These are phyloP conservation scores for Tympanuchus pallidicinctus DNA, from an alignment of 2,113 vertebrate species.

Conservation along the genomic window DNA sequence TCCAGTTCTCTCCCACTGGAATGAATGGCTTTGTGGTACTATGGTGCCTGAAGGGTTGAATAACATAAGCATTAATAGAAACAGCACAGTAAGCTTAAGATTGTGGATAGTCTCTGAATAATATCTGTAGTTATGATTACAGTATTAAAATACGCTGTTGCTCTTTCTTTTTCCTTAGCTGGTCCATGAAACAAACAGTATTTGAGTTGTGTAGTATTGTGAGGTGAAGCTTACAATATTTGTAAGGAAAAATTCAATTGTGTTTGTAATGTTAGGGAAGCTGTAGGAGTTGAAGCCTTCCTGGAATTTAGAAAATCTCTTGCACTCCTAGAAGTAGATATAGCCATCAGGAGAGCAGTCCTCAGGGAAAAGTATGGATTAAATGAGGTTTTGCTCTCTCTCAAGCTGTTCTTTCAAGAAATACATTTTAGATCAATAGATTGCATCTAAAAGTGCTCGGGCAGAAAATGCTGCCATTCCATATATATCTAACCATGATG, in stretches of 20 bases:
- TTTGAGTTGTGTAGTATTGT: neutral
- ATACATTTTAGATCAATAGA: neutral
- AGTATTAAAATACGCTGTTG: neutral
- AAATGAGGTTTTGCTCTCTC: slow-evolving; percentile 22
- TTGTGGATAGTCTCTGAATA: neutral
- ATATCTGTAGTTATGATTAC: neutral
- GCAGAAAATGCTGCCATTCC: neutral
- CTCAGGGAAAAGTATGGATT: neutral
- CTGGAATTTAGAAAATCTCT: neutral
- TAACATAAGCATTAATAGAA: neutral
- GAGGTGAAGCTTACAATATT: neutral
- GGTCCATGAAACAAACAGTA: neutral
- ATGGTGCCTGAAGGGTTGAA: neutral
- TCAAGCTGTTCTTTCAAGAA: neutral
- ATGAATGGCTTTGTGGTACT: neutral
- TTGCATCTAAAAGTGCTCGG: neutral
- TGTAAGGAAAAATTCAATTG: neutral
- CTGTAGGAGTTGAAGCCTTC: neutral
- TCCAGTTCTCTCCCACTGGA: neutral
- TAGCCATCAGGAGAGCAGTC: neutral
- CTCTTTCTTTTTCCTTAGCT: neutral
- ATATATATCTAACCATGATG: neutral
- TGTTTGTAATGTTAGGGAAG: neutral
- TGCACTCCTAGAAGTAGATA: neutral
- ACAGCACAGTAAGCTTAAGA: neutral